Evolutionary conservation across 2,888 invertebrate species (phyloP).

Genomic region (Trachelus tabidus): DNA sequence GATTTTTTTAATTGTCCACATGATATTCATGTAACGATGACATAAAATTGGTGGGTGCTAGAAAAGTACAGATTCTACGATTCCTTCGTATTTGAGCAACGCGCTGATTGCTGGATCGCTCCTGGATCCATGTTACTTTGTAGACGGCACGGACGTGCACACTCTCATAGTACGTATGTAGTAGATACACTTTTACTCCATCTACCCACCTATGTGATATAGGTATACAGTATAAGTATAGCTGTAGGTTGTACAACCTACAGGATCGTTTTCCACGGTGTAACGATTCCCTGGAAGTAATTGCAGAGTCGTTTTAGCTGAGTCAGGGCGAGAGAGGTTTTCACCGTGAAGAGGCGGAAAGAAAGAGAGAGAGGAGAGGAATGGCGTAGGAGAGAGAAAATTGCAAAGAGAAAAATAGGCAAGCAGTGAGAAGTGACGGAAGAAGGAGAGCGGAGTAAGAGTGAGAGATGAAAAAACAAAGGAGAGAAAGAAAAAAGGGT

Average conservation of each 20-base stretch:
- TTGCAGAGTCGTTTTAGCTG: conserved; percentile 58
- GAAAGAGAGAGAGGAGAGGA: conserved; percentile 29
- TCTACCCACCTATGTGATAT: no score
- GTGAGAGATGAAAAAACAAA: neutral
- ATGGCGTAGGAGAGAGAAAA: conserved; percentile 19
- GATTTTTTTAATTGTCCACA: no score
- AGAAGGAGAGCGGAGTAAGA: conserved; percentile 1
- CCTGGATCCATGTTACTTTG: no score
- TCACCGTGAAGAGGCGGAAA: conserved; percentile 24
- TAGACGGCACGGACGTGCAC: no score
- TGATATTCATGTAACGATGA: no score
- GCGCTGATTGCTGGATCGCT: no score
- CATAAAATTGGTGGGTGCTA: no score
- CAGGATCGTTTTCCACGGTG: conserved; percentile 56
- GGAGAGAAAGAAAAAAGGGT: neutral
- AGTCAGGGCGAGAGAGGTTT: conserved; percentile 49
- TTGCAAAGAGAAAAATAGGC: no score
- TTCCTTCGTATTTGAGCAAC: no score
- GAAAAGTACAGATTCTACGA: no score
- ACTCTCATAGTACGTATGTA: no score
- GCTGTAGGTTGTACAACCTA: conserved; percentile 34
- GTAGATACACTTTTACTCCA: no score
- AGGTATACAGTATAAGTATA: conserved; percentile 19
- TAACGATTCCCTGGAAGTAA: conserved; percentile 59
- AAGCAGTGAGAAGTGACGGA: conserved; percentile 15